phyloP scores from a whole-genome alignment of 2,113 vertebrate genomes.

The Pao palembangensis region DNA sequence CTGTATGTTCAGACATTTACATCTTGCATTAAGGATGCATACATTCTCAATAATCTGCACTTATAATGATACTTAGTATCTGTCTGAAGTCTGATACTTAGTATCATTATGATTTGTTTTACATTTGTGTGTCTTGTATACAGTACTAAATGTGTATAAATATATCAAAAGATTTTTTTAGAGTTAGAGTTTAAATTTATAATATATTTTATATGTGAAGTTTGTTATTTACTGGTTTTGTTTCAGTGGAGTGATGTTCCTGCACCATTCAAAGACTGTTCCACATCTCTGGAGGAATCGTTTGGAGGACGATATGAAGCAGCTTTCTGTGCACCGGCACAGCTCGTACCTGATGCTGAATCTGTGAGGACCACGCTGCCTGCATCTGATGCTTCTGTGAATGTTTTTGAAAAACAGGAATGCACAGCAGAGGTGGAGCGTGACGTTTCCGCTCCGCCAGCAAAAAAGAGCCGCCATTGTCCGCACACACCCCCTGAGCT shows the following conservation, averaged over 20 bases:
- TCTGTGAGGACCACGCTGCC: slow-evolving; percentile 23
- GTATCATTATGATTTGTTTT: background rate
- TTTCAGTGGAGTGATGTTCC: slow-evolving; percentile 40
- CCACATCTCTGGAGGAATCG: slow-evolving; percentile 43
- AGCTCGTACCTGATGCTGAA: slow-evolving; percentile 33
- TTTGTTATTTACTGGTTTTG: background rate
- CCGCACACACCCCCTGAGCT: slow-evolving; percentile 22
- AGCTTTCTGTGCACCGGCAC: slow-evolving; percentile 45
- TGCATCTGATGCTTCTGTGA: slow-evolving; percentile 9
- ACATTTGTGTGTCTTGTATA: slow-evolving; percentile 29
- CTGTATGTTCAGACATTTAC: too few species aligned
- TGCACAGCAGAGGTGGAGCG: slow-evolving; percentile 47
- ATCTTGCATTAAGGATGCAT: too few species aligned
- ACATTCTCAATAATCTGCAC: too few species aligned
- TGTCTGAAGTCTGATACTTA: too few species aligned
- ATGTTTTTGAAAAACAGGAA: slow-evolving; percentile 53
- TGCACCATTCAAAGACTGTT: slow-evolving; percentile 37
- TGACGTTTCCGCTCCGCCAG: slow-evolving; percentile 23
- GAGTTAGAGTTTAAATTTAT: too few species aligned
- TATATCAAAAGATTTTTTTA: too few species aligned
- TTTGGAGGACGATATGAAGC: slow-evolving; percentile 45
- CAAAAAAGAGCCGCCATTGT: slow-evolving; percentile 54
- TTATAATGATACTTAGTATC: too few species aligned
- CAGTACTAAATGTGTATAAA: background rate
- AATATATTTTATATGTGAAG: too few species aligned